These are phyloP conservation scores for Sapayoa aenigma DNA, from an alignment of 2,113 vertebrate genomes.

Conservation along the genomic window DNA sequence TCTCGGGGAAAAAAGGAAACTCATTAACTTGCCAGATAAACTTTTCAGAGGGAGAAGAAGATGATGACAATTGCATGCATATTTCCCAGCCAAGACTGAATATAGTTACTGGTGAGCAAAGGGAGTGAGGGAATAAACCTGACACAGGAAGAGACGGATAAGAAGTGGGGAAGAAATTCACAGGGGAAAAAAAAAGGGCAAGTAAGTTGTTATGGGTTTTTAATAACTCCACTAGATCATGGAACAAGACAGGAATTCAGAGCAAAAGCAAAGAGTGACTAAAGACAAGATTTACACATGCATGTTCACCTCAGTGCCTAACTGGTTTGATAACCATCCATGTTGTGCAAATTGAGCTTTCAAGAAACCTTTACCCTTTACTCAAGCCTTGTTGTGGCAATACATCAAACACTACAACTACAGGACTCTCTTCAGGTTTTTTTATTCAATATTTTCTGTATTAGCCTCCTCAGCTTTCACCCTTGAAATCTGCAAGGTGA, in stretches of 20 bases:
- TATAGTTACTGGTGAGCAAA: fast-evolving
- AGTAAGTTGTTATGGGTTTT: not conserved
- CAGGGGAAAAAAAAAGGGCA: not conserved
- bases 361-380: not conserved
- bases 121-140: not conserved
- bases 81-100: not conserved
- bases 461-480: not conserved
- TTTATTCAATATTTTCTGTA: not conserved
- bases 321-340: not conserved
- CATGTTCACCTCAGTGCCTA: not conserved
- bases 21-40: constrained; percentile 1
- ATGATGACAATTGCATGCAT: not conserved
- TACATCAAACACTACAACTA: not conserved
- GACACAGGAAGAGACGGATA: not conserved
- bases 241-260: not conserved
- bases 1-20: constrained; percentile 22
- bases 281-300: not conserved
- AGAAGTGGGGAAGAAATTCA: not conserved
- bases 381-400: not conserved
- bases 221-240: not conserved
- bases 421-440: fast-evolving
- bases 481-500: not conserved
- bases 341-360: not conserved
- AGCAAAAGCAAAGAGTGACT: not conserved
- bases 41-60: not conserved